Evolutionary conservation across 2,888 invertebrate genomes (phyloP), one percentile per base, ranked within the genome.

Genomic region (Macrophya alboannulata): DNA sequence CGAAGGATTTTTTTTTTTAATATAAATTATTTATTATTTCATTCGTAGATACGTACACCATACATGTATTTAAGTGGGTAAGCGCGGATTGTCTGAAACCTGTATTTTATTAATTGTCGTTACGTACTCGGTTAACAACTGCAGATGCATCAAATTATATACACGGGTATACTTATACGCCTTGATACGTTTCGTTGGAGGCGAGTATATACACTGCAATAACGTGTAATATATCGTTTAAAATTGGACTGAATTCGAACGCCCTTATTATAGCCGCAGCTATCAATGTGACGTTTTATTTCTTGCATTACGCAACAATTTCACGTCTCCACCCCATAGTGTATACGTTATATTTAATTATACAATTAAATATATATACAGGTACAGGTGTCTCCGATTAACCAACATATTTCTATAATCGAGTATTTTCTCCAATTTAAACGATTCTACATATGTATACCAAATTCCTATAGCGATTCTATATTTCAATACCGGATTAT

Each of bases 31-130:
- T n/a, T n/a, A n/a, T 37, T 37, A 37, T 8, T 17, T 37, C 37
- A 68, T 37, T 68, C 10, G 37, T 74, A 45, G 40, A 17, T 43
- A 43, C 1, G 40, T 31, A 65, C 31, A 25, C n/a, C 1, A 15
- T 71, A n/a, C n/a, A 9, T 40, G 71, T 40, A 25, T 62, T 12
- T 25, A 68, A 68, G 25, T 68, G 10, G 48, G 9, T 62, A 62
- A n/a, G n/a, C 43, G 37, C 4, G 77, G 37, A 77, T 74, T 77
- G 51, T 51, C 25, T 37, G 77, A 51, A 55, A 77, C 77, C 77
- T 77, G 37, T 77, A 77, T 31, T 77, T 77, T 77, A 77, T 77
- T 45, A 77, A 77, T 77, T 51, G 77, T 51, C 17, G 17, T 68
- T 77, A 51, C 77, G 77, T n/a, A n/a, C 55, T 37, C 55, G 77